phyloP scores from a whole-genome alignment of 2,113 vertebrate species.

The Prionailurus viverrinus region DNA sequence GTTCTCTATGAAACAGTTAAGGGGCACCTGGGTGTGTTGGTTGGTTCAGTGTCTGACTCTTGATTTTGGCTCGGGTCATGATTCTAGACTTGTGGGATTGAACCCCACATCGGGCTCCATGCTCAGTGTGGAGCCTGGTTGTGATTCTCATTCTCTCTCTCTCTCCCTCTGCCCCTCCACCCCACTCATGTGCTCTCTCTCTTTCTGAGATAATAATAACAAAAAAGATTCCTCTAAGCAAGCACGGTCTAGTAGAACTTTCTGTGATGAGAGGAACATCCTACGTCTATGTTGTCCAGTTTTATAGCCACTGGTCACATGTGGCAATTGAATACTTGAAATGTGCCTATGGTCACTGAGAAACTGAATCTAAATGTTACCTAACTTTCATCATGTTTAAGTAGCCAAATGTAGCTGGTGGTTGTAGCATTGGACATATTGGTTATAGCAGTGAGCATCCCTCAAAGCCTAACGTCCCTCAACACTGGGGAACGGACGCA shows the following conservation, averaged over 20 bases:
- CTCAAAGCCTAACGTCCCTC: background rate
- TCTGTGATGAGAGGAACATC: background rate
- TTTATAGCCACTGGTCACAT: background rate
- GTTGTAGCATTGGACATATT: no score
- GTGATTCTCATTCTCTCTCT: no score
- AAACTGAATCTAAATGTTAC: background rate
- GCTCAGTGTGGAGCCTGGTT: no score
- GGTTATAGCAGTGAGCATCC: background rate
- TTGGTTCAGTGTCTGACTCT: no score
- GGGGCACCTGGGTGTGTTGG: no score
- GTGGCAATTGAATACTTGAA: background rate
- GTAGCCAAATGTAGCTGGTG: background rate
- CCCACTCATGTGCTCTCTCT: no score
- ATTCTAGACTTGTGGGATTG: no score
- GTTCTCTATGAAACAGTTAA: background rate
- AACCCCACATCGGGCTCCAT: no score
- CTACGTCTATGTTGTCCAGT: rapidly evolving
- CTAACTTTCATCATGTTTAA: background rate
- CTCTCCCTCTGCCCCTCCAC: no score
- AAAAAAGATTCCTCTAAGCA: no score
- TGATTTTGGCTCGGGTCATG: no score
- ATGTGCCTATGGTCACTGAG: background rate
- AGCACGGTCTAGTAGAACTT: background rate
- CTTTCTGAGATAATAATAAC: no score
- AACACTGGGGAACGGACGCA: background rate